These are phyloP conservation scores for Rhinogobius similis DNA, from an alignment of 2,113 vertebrate species.

Conservation along the genomic window DNA sequence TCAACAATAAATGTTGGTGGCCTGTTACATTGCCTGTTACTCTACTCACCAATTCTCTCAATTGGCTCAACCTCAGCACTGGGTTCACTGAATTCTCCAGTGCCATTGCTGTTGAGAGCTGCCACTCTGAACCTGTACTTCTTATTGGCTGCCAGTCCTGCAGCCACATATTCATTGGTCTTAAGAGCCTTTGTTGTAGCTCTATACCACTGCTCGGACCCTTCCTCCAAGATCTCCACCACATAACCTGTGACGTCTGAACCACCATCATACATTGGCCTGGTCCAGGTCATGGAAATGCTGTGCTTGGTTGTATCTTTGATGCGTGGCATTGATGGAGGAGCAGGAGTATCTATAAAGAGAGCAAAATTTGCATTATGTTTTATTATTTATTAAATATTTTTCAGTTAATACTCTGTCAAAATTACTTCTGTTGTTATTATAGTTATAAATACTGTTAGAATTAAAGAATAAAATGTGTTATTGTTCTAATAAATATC, in stretches of 20 bases:
- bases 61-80: constrained; percentile 85
- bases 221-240: constrained; percentile 94
- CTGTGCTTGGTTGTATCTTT: constrained; percentile 93
- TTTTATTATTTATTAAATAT: not conserved
- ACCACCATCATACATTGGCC: constrained; percentile 94
- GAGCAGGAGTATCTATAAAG: constrained; percentile 87
- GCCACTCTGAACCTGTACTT: constrained; percentile 95
- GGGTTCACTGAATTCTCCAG: constrained; percentile 92
- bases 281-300: constrained; percentile 94
- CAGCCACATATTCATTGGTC: constrained; percentile 85
- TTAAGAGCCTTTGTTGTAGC: constrained; percentile 84
- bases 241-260: constrained; percentile 89
- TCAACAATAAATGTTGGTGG: not conserved
- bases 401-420: not conserved
- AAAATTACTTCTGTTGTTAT: not conserved
- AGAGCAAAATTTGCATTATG: not conserved
- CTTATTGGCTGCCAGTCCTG: constrained; percentile 84
- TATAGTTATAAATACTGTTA: no score
- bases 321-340: constrained; percentile 91
- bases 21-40: not conserved
- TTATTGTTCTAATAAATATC: constrained; percentile 38
- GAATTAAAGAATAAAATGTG: not conserved
- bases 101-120: constrained; percentile 88
- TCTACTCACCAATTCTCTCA: constrained; percentile 88
- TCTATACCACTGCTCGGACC: constrained; percentile 89